Percentiles rank a stretch among this genome's conserved stretches.
phyloP scores from a whole-genome alignment of 1,140 invertebrate genomes.

The Lanistes nyassanus region DNA sequence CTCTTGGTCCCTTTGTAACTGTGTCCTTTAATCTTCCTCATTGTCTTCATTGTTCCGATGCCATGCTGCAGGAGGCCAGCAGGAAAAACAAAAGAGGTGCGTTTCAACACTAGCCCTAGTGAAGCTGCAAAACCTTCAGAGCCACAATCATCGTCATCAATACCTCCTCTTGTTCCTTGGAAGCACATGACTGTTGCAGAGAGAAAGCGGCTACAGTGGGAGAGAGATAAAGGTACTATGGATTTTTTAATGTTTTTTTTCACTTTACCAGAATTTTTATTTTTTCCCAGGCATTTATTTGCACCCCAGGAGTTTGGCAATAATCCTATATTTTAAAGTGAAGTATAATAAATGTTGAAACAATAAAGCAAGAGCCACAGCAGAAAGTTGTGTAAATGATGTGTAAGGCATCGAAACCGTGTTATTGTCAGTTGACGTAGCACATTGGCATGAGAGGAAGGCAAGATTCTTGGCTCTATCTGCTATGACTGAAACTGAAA shows the following conservation, averaged over 20 bases:
- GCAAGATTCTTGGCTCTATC: too few species aligned
- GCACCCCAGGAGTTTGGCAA: too few species aligned
- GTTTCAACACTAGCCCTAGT: background rate
- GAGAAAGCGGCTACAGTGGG: slow-evolving; percentile 63
- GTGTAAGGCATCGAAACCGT: too few species aligned
- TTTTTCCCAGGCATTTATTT: too few species aligned
- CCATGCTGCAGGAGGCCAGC: slow-evolving; percentile 14
- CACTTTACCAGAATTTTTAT: slow-evolving; percentile 17
- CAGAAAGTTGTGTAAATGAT: too few species aligned
- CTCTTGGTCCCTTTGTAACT: background rate
- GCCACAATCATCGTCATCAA: background rate
- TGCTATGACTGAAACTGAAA: too few species aligned
- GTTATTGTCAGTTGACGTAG: too few species aligned
- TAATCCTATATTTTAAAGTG: too few species aligned
- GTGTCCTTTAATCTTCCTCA: background rate
- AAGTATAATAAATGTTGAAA: too few species aligned
- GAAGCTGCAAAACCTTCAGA: background rate
- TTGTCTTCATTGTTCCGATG: background rate
- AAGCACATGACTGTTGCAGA: slow-evolving; percentile 59
- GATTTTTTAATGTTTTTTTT: background rate
- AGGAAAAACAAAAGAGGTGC: slow-evolving; percentile 2
- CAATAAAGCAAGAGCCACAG: too few species aligned
- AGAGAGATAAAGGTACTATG: slow-evolving; percentile 57
- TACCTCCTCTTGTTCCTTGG: slow-evolving; percentile 46
- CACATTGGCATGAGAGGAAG: too few species aligned